Percentiles rank a stretch among this genome's conserved stretches.
These are phyloP conservation scores for Mystacornis crossleyi DNA, from an alignment of 2,113 vertebrate species.

Conservation along the genomic window DNA sequence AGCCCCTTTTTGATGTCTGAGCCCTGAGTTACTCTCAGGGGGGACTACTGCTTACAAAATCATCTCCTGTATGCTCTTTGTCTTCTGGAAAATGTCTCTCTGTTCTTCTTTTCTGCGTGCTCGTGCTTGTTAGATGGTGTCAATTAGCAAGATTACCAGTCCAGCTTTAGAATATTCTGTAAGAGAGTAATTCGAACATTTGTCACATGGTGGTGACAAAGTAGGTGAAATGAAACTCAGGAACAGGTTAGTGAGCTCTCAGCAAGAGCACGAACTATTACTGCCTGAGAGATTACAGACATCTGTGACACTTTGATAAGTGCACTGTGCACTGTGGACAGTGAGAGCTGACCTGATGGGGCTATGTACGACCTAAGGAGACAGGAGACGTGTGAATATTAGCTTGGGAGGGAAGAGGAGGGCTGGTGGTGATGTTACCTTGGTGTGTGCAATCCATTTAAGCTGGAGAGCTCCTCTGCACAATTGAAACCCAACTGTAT, in stretches of 20 bases:
- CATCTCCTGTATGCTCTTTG: fast-evolving
- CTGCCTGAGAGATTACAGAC: background rate
- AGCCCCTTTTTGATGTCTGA: background rate
- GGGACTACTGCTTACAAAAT: too few relatives aligned
- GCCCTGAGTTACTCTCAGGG: too few relatives aligned
- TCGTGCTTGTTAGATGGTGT: background rate
- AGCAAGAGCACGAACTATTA: fast-evolving
- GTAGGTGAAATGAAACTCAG: background rate
- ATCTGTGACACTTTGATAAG: background rate
- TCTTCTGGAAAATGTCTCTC: background rate
- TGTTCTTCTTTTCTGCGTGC: background rate
- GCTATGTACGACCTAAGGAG: background rate
- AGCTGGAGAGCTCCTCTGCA: background rate
- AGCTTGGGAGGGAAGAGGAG: background rate
- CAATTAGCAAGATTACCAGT: background rate
- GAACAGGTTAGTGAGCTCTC: background rate
- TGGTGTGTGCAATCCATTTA: background rate
- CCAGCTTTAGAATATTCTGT: background rate
- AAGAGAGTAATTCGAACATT: background rate
- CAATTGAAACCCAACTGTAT: background rate
- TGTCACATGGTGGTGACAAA: constrained; percentile 13
- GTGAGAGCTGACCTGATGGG: background rate
- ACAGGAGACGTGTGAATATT: background rate
- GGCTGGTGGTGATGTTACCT: background rate
- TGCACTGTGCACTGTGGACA: background rate